Conservation (phyloP, 2,113 vertebrate species). For the Brevimyrus niger region DNA sequence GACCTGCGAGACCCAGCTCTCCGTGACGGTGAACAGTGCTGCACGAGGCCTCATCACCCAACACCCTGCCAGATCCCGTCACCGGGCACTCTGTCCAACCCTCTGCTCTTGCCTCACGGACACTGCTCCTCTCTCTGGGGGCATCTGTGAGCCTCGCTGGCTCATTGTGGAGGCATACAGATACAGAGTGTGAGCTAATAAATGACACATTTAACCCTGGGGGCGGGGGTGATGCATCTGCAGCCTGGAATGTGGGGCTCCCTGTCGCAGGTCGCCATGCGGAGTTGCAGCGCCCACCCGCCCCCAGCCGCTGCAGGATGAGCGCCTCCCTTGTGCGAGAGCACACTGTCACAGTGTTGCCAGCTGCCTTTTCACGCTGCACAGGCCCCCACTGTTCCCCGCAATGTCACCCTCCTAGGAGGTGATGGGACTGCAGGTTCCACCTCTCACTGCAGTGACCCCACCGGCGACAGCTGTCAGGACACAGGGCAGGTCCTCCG, state of each 20-base stretch:
- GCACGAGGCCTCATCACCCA: background rate
- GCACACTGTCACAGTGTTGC: conserved; percentile 3
- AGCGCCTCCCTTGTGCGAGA: background rate
- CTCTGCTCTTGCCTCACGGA: background rate
- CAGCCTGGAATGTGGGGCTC: background rate
- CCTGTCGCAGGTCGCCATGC: background rate
- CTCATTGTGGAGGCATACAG: background rate
- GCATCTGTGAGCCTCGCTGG: background rate
- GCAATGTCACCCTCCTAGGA: background rate
- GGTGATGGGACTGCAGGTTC: background rate
- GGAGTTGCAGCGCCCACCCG: background rate
- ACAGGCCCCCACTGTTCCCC: background rate
- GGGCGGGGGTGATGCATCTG: background rate
- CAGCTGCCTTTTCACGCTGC: background rate
- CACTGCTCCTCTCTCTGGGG: background rate
- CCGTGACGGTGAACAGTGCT: background rate
- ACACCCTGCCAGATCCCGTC: background rate
- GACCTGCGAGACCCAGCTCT: background rate
- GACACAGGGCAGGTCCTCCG: background rate
- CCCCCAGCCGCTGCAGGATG: background rate
- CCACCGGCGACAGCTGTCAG: background rate
- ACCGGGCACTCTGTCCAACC: background rate
- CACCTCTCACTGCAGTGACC: background rate
- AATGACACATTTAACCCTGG: background rate
- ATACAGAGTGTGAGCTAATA: background rate